These are phyloP conservation scores for Latrodectus elegans DNA, from an alignment of 2,888 invertebrate species.

Conservation along the genomic window DNA sequence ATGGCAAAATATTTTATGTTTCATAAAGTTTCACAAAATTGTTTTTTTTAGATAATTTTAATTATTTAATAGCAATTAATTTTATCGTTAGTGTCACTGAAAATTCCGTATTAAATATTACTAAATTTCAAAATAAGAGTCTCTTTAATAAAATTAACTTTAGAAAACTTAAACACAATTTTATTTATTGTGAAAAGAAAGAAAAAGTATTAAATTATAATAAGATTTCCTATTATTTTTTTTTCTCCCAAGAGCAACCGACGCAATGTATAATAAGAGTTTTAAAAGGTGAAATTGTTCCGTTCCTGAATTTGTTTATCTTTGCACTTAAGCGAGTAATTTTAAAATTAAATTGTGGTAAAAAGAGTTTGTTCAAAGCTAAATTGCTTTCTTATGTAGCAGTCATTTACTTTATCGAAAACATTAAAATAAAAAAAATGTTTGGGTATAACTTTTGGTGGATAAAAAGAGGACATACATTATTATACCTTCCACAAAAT, in stretches of 20 bases:
- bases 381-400: constrained; percentile 2
- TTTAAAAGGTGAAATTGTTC: background rate
- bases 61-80: too few species aligned
- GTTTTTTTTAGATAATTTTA: too few species aligned
- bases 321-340: constrained; percentile 22
- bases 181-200: background rate
- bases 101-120: too few species aligned
- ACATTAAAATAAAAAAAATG: too few species aligned
- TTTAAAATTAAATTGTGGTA: constrained; percentile 38
- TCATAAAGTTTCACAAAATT: too few species aligned
- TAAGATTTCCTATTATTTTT: background rate
- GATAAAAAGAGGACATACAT: background rate
- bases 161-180: background rate
- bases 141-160: background rate
- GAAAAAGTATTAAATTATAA: background rate
- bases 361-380: background rate
- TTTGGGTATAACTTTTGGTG: background rate
- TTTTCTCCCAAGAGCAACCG: background rate
- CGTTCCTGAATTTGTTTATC: constrained; percentile 2
- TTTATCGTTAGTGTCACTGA: too few species aligned
- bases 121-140: background rate
- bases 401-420: background rate
- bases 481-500: background rate
- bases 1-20: too few species aligned
- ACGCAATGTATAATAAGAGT: background rate